Evolutionary conservation across 2,888 invertebrate species (phyloP).

Genomic region (Mystacides longicornis): DNA sequence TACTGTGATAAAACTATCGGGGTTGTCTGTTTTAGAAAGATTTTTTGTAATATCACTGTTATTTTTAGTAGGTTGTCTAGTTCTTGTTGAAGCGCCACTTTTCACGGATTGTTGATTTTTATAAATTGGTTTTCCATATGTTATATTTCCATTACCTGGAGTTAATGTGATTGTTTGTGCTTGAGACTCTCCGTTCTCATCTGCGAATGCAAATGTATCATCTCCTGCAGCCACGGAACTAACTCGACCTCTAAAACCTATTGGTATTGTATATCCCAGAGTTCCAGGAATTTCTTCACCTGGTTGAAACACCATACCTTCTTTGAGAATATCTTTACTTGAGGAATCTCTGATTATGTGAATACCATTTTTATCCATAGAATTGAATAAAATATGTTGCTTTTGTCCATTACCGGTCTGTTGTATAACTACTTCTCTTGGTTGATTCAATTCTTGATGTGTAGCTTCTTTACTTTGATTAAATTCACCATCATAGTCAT

Average conservation of each 20-base stretch:
- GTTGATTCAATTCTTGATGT: conserved; percentile 34
- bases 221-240: conserved; percentile 55
- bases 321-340: conserved; percentile 41
- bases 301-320: conserved; percentile 54
- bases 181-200: conserved; percentile 54
- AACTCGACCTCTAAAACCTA: conserved; percentile 60
- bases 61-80: neutral
- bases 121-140: conserved; percentile 25
- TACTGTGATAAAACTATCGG: conserved; percentile 66
- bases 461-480: conserved; percentile 36
- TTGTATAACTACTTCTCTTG: conserved; percentile 39
- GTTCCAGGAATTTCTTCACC: conserved; percentile 62
- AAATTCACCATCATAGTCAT: conserved; percentile 55
- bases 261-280: conserved; percentile 58
- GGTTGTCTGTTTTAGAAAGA: conserved; percentile 40
- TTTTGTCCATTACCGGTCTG: conserved; percentile 49
- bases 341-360: conserved; percentile 53
- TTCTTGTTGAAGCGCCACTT: conserved; percentile 15
- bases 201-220: conserved; percentile 50
- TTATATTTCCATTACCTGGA: conserved; percentile 43
- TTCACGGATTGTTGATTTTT: conserved; percentile 16
- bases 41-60: conserved; percentile 25
- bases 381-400: conserved; percentile 57
- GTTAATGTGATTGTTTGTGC: conserved; percentile 56
- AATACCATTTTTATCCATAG: conserved; percentile 51